Percentiles rank a stretch among this genome's conserved stretches.
These are phyloP conservation scores for Diaphora mendica DNA, from an alignment of 2,888 invertebrate genomes.

Conservation along the genomic window DNA sequence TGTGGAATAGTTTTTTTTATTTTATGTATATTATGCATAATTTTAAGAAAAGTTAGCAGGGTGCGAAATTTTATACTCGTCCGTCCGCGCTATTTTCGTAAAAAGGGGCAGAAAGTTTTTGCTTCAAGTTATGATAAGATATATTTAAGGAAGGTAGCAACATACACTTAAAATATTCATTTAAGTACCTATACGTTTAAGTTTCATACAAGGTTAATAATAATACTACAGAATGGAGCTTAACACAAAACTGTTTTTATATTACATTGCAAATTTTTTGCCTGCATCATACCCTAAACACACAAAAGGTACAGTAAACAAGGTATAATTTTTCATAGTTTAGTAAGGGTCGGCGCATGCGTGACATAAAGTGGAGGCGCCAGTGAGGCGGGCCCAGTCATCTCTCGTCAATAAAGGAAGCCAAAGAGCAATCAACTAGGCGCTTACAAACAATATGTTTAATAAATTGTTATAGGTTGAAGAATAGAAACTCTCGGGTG, in stretches of 20 bases:
- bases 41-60: no score
- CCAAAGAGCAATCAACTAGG: slow-evolving; percentile 74
- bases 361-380: slow-evolving; percentile 64
- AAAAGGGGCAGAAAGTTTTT: no score
- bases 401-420: slow-evolving; percentile 80
- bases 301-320: slow-evolving; percentile 5
- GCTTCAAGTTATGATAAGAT: no score
- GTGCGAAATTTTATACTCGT: no score
- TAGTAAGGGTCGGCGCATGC: slow-evolving; percentile 53
- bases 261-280: background rate
- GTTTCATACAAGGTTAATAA: background rate
- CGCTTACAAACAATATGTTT: slow-evolving; percentile 57
- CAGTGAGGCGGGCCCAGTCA: slow-evolving; percentile 73
- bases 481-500: slow-evolving; percentile 29
- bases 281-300: background rate
- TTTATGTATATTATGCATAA: no score
- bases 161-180: no score
- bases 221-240: background rate
- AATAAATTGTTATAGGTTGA: slow-evolving; percentile 50
- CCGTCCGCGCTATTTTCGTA: no score
- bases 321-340: slow-evolving; percentile 36
- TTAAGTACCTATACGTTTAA: background rate
- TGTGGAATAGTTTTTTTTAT: no score
- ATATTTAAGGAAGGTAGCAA: no score
- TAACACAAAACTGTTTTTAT: background rate